Base-by-base conservation (phyloP, 2,113 vertebrate genomes). In the Pangasianodon hypophthalmus region DNA sequence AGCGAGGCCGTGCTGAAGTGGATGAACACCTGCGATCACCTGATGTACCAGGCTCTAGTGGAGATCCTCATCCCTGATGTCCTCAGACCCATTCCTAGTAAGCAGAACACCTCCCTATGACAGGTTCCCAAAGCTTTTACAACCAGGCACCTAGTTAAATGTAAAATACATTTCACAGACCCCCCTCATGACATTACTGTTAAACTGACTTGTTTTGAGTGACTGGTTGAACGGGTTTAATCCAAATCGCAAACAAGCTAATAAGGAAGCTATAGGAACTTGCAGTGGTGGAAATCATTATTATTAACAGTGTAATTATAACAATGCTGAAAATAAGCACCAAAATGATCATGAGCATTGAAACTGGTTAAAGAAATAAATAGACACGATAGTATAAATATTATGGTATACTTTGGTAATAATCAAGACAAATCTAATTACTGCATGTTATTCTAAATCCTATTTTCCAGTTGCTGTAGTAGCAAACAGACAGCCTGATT, bases 11-110 rank as follows among this genome's bases (percentile, higher is more conserved):
- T 99, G 85, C 96, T 98, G 86, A 97, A 96, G 88, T 99, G 98
- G 98, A 99, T 99, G 98, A 96, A 97, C 90, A 96, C 95, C 95
- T 99, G 98, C 0, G 98, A 99, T 93, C 98, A 99, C 93, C 96
- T 99, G 93, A 95, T 99, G 94, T 99, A 99, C 96, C 98, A 99
- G 95, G 97, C 98, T 19, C 96, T 99, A 87, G 98, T 99, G 93
- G 98, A 99, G 94, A 97, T 98, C 90, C 98, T 99, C 88, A 99
- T 99, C 92, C 98, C 98, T 0, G 98, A 99, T 2, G 98, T 99
- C 92, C 97, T 99, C 90, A 97, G 98, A 92, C 98, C 98, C 0
- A 98, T 99, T 92, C 98, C 98, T 96, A 98, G 98, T 99, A 93
- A 98, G 97, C 26, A 24, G 4, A 75, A 69, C 54, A 80, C 50